These are phyloP conservation scores for Clarias fuscus DNA, from an alignment of 2,797 vertebrate species.

Conservation along the genomic window DNA sequence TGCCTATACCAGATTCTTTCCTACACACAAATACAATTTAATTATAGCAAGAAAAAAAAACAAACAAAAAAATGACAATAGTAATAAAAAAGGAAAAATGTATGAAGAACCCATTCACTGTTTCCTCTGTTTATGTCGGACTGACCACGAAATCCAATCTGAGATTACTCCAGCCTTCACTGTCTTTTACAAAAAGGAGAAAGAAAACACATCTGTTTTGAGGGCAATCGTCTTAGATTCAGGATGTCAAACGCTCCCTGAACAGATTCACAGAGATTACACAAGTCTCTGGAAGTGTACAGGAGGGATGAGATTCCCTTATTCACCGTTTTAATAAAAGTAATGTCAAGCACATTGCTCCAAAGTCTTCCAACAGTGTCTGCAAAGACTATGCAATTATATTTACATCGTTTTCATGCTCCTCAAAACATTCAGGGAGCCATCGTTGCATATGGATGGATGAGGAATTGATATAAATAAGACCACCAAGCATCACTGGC, in stretches of 20 bases:
- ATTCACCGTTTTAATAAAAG: neutral
- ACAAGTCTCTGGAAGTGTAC: neutral
- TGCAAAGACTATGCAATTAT: neutral
- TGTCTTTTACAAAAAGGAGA: neutral
- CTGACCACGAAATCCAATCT: neutral
- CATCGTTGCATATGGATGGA: neutral
- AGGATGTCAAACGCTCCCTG: neutral
- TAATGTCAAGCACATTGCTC: neutral
- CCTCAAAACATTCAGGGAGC: neutral
- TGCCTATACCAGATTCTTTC: conserved; percentile 19
- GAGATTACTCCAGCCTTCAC: neutral
- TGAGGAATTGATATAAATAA: neutral
- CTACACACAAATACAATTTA: conserved; percentile 23
- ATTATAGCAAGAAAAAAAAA: conserved; percentile 19
- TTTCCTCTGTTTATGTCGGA: neutral
- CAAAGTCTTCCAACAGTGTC: neutral
- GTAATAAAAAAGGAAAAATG: conserved; percentile 6
- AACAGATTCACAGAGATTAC: neutral
- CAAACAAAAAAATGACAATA: no score
- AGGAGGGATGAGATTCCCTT: neutral
- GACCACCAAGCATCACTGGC: neutral
- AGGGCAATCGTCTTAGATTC: no score
- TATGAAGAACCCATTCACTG: neutral
- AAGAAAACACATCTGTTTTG: neutral
- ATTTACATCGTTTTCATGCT: neutral